Evolutionary conservation across 2,797 vertebrate species (phyloP).

Genomic region (Sebastolobus alascanus): DNA sequence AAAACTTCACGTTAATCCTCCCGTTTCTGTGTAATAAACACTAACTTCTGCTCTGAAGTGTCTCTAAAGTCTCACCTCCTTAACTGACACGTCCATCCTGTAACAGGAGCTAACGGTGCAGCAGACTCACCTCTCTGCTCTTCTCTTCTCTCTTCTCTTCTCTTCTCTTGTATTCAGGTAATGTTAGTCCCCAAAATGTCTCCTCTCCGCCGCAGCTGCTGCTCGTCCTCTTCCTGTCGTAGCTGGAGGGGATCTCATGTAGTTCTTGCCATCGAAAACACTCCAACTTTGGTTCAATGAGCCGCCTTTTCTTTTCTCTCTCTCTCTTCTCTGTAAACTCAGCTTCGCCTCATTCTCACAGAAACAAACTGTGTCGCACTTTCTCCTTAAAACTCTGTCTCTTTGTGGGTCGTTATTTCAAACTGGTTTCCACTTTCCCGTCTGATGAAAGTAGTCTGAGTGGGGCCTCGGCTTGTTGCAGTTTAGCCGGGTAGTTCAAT

Average conservation of each 20-base stretch:
- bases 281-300: constrained; percentile 40
- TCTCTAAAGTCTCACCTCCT: no score
- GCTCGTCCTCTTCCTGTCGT: constrained; percentile 42
- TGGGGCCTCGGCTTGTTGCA: constrained; percentile 1
- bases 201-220: constrained; percentile 19
- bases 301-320: constrained; percentile 2
- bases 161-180: constrained; percentile 33
- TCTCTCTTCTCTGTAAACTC: constrained; percentile 8
- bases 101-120: constrained; percentile 57
- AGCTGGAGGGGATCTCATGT: constrained; percentile 47
- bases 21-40: constrained; percentile 50
- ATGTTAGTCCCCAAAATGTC: constrained; percentile 15
- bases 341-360: constrained; percentile 55
- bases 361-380: constrained; percentile 37
- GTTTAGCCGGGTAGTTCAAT: constrained; percentile 10
- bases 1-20: constrained; percentile 24
- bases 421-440: not conserved
- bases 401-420: not conserved
- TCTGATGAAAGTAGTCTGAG: not conserved
- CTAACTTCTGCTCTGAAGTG: no score
- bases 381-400: not conserved
- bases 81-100: not conserved
- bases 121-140: constrained; percentile 55
- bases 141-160: constrained; percentile 5
- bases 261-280: constrained; percentile 54